phyloP scores from a whole-genome alignment of 2,797 vertebrate genomes.

The Prionace glauca region DNA sequence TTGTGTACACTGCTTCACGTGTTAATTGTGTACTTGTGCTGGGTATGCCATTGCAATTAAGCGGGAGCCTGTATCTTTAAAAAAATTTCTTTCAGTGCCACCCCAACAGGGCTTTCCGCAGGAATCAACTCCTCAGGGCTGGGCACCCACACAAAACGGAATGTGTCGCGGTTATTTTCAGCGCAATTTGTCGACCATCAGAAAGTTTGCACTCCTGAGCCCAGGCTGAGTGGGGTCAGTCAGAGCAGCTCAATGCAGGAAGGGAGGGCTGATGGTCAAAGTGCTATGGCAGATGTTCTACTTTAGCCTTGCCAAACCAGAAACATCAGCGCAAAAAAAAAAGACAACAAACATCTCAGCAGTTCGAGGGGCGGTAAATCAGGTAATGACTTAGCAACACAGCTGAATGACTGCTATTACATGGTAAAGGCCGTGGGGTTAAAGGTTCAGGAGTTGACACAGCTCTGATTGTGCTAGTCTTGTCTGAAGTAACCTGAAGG shows the following conservation, averaged over 20 bases:
- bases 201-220: not conserved
- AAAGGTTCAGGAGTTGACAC: conserved; percentile 19
- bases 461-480: not conserved
- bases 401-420: conserved; percentile 28
- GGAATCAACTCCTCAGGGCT: not conserved
- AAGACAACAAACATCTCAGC: conserved; percentile 13
- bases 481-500: conserved; percentile 29
- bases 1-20: not conserved
- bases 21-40: too few relatives aligned
- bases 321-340: not conserved
- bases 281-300: not conserved
- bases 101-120: not conserved
- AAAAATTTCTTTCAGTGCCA: not conserved
- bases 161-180: not conserved
- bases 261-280: not conserved
- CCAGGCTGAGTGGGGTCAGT: not conserved
- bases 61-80: not conserved
- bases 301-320: not conserved
- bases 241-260: not conserved
- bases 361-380: not conserved
- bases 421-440: conserved; percentile 1
- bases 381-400: not conserved
- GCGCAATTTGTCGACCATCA: not conserved
- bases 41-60: not conserved
- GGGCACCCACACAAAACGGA: not conserved